Evolutionary conservation across 2,797 vertebrate genomes (phyloP), one percentile per base, ranked within the genome.

Genomic region (Margarornis squamiger): DNA sequence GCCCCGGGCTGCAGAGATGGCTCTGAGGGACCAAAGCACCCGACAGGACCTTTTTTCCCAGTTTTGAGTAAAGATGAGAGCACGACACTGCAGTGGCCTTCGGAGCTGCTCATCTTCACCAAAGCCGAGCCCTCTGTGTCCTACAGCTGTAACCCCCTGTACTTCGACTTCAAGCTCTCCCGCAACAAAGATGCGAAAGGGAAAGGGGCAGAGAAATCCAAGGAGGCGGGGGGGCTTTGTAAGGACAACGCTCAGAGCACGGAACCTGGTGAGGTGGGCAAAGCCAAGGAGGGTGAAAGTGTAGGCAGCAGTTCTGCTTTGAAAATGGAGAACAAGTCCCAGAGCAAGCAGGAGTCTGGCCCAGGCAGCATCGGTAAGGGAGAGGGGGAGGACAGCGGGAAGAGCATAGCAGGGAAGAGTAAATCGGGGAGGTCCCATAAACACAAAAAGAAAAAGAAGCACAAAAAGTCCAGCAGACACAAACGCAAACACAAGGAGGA

Each of bases 371-470:
- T 93, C 2, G 6, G 92, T 74, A 98, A 95, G 61, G 90, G 55
- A 10, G 97, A 97, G 76, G 96, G 95, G 23, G 95, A 97, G 54
- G 98, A 98, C 12, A 93, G 97, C 17, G 81, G 97, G 72, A 98
- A 98, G 92, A 97, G 77, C 65, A 2, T 96, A 41, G 80, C 39
- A 0, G 72, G 84, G 36, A 97, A 96, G 86, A 98, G 95, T 49
- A 96, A 97, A 73, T 93, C 97, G n/a, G 97, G 97, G 14, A 98
- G 98, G 51, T 97, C 98, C 38, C 97, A 98, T 88, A 99, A 99
- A 96, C 98, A 99, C 80, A 99, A 99, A 96, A 99, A 99, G 96
- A 99, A 99, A 97, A 99, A 99, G 98, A 99, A 99, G 97, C 99
- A 99, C 93, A 99, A 99, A 98, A 99, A 99, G 88, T 99, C 99